Evolutionary conservation across 64 coral and sea anemone species (phyloP).

Genomic region (Pachyseris speciosa): DNA sequence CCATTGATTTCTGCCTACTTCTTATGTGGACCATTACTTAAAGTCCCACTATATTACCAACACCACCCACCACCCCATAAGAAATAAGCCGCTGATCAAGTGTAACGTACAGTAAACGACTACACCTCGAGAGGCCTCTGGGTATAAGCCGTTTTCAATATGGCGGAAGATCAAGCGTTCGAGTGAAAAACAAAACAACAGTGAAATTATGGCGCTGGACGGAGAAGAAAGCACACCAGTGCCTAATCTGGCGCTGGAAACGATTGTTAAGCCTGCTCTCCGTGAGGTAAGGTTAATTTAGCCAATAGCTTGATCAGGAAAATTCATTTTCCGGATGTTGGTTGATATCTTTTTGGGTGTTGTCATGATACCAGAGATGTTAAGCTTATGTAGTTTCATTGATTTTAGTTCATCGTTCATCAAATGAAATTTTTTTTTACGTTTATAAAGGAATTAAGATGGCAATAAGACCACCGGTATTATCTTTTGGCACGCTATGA

Average conservation of each 20-base stretch:
- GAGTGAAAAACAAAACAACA: background rate
- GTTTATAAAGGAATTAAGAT: background rate
- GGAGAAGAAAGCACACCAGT: conserved; percentile 79
- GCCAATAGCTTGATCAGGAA: background rate
- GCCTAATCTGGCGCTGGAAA: conserved; percentile 85
- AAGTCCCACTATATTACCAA: too few species aligned
- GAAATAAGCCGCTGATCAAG: too few species aligned
- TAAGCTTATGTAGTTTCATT: background rate
- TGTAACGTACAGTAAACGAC: too few species aligned
- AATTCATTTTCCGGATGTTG: background rate
- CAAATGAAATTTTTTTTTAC: background rate
- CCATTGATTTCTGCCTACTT: too few species aligned
- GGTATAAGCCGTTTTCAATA: background rate
- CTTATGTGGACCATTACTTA: too few species aligned
- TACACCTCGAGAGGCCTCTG: background rate
- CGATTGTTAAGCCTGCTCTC: conserved; percentile 66
- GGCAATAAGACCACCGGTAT: too few species aligned
- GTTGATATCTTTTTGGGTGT: conserved; percentile 23
- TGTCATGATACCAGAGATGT: background rate
- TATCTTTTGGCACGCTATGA: background rate
- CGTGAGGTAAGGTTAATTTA: conserved; percentile 65
- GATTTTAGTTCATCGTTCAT: background rate
- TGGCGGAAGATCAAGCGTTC: background rate
- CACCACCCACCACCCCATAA: too few species aligned
- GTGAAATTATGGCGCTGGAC: conserved; percentile 68